Evolutionary conservation across 1,140 invertebrate species (phyloP), one percentile per base, ranked within the genome.

Genomic region (Drosophila bocqueti): DNA sequence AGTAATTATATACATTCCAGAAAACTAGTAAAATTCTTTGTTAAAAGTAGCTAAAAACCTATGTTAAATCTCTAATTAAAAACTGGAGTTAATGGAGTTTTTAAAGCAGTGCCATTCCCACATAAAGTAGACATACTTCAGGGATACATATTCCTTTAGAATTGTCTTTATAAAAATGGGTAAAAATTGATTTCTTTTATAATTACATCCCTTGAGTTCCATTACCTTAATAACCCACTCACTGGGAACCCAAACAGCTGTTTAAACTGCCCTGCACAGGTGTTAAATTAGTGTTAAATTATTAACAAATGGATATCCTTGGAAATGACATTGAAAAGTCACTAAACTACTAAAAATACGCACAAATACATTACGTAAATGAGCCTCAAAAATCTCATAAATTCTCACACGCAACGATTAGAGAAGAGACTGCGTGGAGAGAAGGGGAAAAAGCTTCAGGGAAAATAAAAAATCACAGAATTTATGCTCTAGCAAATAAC

Each of bases 301-400:
- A 67, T 76, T 76, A 43, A 47, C 24, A 26, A 15, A 15, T 40
- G 31, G 16, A 16, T 36, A 78, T 71, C 84, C 83, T 81, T 81
- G 81, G 50, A 71, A 72, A 89, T 87, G 83, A 75, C 83, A 81
- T 87, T 87, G 68, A 78, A 55, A 89, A 87, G 83, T 78, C 83
- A 71, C 77, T 81, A 69, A 87, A 89, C 77, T 57, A 79, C 26
- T 55, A 46, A 29, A 43, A 40, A 50, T 31, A 52, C 16, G 10
- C 8, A 4, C 16, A 43, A 34, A 43, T 26, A 52, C 34, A 63
- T 86, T 86, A 86, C 83, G 79, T 86, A 86, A 86, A 79, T 60
- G 42, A 58, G 69, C 60, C 34, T 67, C 42, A 67, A 75, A 86
- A 86, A 73, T 54, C 52, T 54, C 52, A 79, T 72, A 76, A 83